phyloP scores from a whole-genome alignment of 1,140 invertebrate species.

The Daktulosphaira vitifoliae region DNA sequence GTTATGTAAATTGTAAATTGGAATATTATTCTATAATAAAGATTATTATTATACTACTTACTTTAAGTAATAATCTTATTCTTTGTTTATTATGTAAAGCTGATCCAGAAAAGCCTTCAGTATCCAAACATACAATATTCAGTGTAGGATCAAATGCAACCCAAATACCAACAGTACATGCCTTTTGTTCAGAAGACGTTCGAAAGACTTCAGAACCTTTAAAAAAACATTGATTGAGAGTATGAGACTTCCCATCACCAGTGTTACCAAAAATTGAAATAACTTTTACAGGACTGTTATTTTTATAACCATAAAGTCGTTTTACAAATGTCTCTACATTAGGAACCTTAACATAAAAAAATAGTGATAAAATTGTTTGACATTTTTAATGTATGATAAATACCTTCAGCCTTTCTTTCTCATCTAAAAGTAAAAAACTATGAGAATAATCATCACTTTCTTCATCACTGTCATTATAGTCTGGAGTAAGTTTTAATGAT shows the following conservation, averaged over 20 bases:
- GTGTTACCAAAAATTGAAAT: slow-evolving; percentile 82
- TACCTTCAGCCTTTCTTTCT: slow-evolving; percentile 46
- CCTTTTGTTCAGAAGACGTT: slow-evolving; percentile 60
- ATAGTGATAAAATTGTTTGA: neutral
- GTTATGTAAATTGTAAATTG: too few species aligned
- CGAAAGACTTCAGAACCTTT: slow-evolving; percentile 62
- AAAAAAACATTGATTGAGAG: slow-evolving; percentile 73
- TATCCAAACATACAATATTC: slow-evolving; percentile 67
- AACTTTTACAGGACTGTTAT: slow-evolving; percentile 59
- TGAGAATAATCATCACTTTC: slow-evolving; percentile 35
- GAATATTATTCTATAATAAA: too few species aligned
- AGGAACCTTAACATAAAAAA: slow-evolving; percentile 41
- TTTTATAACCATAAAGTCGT: slow-evolving; percentile 45
- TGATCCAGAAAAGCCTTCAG: slow-evolving; percentile 63
- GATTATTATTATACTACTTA: too few species aligned
- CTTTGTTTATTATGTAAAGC: slow-evolving; percentile 60
- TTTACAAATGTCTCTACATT: slow-evolving; percentile 48
- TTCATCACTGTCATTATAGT: slow-evolving; percentile 31
- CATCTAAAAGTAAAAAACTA: slow-evolving; percentile 52
- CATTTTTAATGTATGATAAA: too few species aligned
- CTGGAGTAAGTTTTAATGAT: slow-evolving; percentile 38
- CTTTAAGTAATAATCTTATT: slow-evolving; percentile 65
- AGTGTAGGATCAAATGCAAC: slow-evolving; percentile 58
- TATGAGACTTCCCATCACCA: slow-evolving; percentile 76
- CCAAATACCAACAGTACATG: slow-evolving; percentile 74